Conservation (phyloP, 2,113 vertebrate genomes). For the Cariama cristata region DNA sequence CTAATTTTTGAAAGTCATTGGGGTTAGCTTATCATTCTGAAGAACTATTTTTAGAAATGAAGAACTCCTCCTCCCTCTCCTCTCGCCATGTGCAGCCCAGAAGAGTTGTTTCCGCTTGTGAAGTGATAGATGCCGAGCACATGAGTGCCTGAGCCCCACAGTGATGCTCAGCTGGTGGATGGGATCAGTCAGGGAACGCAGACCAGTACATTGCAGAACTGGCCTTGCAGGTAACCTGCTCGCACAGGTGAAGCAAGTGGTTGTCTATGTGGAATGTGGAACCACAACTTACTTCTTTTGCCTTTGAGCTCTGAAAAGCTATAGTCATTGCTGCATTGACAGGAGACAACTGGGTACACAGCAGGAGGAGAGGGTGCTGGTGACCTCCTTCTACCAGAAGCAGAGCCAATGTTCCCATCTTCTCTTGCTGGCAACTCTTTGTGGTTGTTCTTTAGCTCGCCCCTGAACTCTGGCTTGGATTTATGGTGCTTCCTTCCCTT, state of each 20-base stretch:
- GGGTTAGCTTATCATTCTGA: background rate
- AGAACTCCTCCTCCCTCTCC: background rate
- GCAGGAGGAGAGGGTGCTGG: background rate
- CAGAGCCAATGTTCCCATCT: background rate
- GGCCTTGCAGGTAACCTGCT: background rate
- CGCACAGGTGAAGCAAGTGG: background rate
- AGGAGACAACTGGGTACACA: background rate
- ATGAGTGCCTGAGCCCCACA: background rate
- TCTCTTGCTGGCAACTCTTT: background rate
- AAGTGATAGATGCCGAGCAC: background rate
- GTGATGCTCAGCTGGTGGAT: too few species aligned
- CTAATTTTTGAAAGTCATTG: constrained; percentile 8
- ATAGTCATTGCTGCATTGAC: background rate
- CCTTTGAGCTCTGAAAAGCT: background rate
- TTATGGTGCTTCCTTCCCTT: background rate
- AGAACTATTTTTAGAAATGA: background rate
- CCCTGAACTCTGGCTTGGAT: background rate
- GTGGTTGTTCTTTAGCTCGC: background rate
- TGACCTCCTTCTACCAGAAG: background rate
- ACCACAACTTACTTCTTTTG: background rate
- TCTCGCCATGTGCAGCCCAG: background rate
- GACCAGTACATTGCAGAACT: background rate
- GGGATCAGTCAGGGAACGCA: background rate
- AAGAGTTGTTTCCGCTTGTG: background rate
- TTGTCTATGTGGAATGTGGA: background rate